phyloP scores from a whole-genome alignment of 1,140 invertebrate species.

The Cherax quadricarinatus region DNA sequence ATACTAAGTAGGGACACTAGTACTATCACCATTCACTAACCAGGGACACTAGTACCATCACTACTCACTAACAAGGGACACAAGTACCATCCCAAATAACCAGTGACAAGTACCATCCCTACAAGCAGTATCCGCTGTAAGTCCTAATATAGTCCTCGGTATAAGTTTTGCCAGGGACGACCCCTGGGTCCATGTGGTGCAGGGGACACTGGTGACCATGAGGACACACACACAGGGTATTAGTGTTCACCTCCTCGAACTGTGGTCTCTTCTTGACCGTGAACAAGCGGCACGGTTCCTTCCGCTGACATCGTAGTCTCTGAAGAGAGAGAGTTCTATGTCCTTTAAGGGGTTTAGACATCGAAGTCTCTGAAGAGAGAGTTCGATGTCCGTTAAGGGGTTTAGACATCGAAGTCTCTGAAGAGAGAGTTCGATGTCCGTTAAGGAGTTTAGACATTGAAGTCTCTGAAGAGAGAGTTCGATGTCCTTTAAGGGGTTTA shows the following conservation, averaged over 20 bases:
- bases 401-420: too few relatives aligned
- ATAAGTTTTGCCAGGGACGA: conserved; percentile 89
- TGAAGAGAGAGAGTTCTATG: conserved; percentile 42
- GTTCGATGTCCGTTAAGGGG: too few relatives aligned
- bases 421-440: too few relatives aligned
- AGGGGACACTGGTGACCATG: conserved; percentile 87
- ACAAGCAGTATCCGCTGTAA: conserved; percentile 92
- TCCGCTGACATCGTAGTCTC: conserved; percentile 89
- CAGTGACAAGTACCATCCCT: conserved; percentile 6
- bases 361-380: too few relatives aligned
- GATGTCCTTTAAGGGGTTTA: too few relatives aligned
- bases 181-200: conserved; percentile 89
- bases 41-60: too few relatives aligned
- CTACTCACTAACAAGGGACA: neutral
- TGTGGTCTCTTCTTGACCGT: conserved; percentile 89
- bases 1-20: too few relatives aligned
- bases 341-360: too few relatives aligned
- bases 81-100: neutral
- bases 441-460: too few relatives aligned
- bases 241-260: conserved; percentile 92
- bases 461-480: too few relatives aligned
- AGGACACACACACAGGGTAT: conserved; percentile 90
- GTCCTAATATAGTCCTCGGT: conserved; percentile 88
- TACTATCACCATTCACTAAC: too few relatives aligned
- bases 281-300: conserved; percentile 92